Evolutionary conservation across 1,140 invertebrate genomes (phyloP).

Genomic region (Caenorhabditis remanei): DNA sequence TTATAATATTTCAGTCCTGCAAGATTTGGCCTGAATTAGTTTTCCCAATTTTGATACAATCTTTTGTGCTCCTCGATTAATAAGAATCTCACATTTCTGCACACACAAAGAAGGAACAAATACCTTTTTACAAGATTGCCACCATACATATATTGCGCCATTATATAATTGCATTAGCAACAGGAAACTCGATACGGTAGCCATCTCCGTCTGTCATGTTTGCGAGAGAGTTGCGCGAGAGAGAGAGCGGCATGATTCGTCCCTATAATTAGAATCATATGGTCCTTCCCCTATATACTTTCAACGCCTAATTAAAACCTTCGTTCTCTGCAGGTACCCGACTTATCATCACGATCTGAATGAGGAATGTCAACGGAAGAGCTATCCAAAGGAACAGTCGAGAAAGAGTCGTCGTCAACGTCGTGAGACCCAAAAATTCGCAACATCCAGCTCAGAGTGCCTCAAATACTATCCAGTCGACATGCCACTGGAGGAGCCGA

Average conservation of each 20-base stretch:
- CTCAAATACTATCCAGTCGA: slow-evolving; percentile 68
- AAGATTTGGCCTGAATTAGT: too few relatives aligned
- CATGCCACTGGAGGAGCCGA: slow-evolving; percentile 20
- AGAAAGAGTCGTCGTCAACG: neutral
- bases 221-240: slow-evolving; percentile 32
- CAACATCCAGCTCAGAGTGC: slow-evolving; percentile 59
- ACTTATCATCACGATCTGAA: slow-evolving; percentile 56
- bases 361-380: slow-evolving; percentile 52
- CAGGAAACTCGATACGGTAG: slow-evolving; percentile 47
- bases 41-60: too few relatives aligned
- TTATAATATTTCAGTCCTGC: too few relatives aligned
- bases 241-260: neutral
- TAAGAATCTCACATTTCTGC: too few relatives aligned
- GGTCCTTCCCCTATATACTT: slow-evolving; percentile 1
- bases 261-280: slow-evolving; percentile 38
- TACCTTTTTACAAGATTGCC: too few relatives aligned
- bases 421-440: slow-evolving; percentile 23
- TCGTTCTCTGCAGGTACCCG: slow-evolving; percentile 53
- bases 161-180: slow-evolving; percentile 2
- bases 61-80: too few relatives aligned
- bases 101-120: too few relatives aligned
- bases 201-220: neutral
- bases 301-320: slow-evolving; percentile 31
- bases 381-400: neutral
- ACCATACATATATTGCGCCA: neutral